Evolutionary conservation across 2,888 invertebrate genomes (phyloP).

Genomic region (Drosophila merina): DNA sequence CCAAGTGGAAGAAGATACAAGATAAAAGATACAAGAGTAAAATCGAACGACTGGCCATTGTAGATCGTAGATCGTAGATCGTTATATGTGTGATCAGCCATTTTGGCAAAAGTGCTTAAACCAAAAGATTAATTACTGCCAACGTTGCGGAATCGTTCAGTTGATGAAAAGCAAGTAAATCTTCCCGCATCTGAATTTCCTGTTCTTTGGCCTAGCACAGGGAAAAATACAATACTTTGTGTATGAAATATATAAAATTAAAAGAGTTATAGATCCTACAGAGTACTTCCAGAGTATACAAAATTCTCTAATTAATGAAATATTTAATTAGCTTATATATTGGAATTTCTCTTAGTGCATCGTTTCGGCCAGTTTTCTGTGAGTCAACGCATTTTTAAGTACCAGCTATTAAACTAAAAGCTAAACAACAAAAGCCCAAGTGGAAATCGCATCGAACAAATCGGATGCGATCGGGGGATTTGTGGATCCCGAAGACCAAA

Average conservation of each 20-base stretch:
- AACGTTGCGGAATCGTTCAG: conserved; percentile 50
- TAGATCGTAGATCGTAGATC: conserved; percentile 17
- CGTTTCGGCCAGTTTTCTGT: conserved; percentile 23
- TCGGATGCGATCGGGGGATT: conserved; percentile 22
- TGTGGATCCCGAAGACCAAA: conserved; percentile 19
- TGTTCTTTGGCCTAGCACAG: background rate
- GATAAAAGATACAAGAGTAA: conserved; percentile 31
- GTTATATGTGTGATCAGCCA: conserved; percentile 59
- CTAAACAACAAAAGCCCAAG: conserved; percentile 64
- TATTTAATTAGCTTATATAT: background rate
- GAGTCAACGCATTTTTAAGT: conserved; percentile 77
- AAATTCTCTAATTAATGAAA: background rate
- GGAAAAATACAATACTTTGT: background rate
- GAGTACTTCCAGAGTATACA: background rate
- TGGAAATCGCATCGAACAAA: conserved; percentile 49
- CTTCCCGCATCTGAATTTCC: conserved; percentile 9
- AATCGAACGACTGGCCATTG: conserved; percentile 13
- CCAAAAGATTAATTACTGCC: conserved; percentile 65
- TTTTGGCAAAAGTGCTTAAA: conserved; percentile 32
- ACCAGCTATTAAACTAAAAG: conserved; percentile 74
- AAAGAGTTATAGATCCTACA: background rate
- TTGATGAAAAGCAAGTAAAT: conserved; percentile 34
- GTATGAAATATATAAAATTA: no score
- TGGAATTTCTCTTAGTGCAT: background rate
- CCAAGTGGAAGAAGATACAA: conserved; percentile 7